Base-by-base conservation (phyloP, 2,888 invertebrate species). In the Teinopalpus imperialis region DNA sequence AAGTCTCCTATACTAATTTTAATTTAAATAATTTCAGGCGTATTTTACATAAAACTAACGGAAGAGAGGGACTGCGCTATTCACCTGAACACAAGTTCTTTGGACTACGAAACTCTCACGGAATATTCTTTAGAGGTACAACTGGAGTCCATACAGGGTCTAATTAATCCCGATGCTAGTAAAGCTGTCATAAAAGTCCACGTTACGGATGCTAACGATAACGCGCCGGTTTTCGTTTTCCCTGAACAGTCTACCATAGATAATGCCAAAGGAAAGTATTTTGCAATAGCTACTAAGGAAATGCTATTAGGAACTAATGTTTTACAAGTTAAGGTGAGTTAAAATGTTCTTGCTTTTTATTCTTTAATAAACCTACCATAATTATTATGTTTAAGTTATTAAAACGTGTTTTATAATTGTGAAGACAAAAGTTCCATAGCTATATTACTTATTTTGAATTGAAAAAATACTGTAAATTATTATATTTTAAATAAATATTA, bases 121-220 rank as follows among this genome's bases (percentile, higher is more conserved):
- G 91, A 92, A 50, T 97, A 96, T 65, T 90, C 91, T 1, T 77
- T 97, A 29, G 93, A 94, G 69, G 90, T 98, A 6, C 92, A 93
- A 57, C 85, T 97, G 0, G 93, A 94, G 54, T 95, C 97, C 0
- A 90, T 95, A 16, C 93, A 95, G 52, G 96, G 96, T 1, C 90
- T 95, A 2, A 92, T 96, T 14, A 96, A 95, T 74, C 94, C 94
- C 0, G 93, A 93, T 26, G 92, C 92, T 52, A 94, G 93, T 59
- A 90, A 91, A 12, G 93, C 95, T 0, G 91, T 91, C 59, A 92
- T 98, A 0, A 94, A 94, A 52, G 92, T 98, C 0, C 94, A 95
- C 53, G 94, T 98, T 0, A 87, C 92, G 0, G 98, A 98, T 72
- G 93, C 95, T 0, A 98, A 98, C 70, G 98, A 98, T 70, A 97